A percentile compares a stretch with the other conserved stretches of the same genome.
Evolutionary conservation across 2,797 vertebrate genomes (phyloP).

Genomic region (Cyprinella venusta): DNA sequence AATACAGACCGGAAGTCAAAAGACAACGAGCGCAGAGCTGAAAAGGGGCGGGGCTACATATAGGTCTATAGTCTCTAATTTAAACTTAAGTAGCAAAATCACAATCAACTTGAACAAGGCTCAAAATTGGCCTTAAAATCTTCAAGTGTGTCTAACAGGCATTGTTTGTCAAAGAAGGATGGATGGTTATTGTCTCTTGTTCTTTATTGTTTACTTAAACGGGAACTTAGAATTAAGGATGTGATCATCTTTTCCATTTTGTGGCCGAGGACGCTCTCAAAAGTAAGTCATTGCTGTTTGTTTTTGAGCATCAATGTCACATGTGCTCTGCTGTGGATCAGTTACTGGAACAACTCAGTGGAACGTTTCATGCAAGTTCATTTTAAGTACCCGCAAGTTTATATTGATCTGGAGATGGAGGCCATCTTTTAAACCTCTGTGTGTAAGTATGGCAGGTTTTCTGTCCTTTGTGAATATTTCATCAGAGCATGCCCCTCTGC

Average conservation of each 20-base stretch:
- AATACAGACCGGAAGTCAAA: too few relatives aligned
- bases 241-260: conserved; percentile 20
- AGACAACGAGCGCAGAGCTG: too few relatives aligned
- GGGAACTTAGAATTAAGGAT: conserved; percentile 34
- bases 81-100: neutral
- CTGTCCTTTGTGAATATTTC: conserved; percentile 49
- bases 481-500: conserved; percentile 43
- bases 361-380: neutral
- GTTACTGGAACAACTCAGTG: conserved; percentile 4
- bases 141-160: too few relatives aligned
- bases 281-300: conserved; percentile 16
- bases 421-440: neutral
- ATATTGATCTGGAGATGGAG: conserved; percentile 9
- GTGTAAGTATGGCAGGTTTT: conserved; percentile 14
- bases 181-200: conserved; percentile 9
- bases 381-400: neutral
- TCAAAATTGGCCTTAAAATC: too few relatives aligned
- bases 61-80: too few relatives aligned
- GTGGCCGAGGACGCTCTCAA: neutral
- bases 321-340: neutral
- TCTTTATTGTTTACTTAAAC: neutral
- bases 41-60: too few relatives aligned
- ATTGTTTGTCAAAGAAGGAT: neutral
- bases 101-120: neutral
- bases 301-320: neutral